Base-by-base conservation (phyloP, 2,113 vertebrate genomes). In the Promerops cafer region DNA sequence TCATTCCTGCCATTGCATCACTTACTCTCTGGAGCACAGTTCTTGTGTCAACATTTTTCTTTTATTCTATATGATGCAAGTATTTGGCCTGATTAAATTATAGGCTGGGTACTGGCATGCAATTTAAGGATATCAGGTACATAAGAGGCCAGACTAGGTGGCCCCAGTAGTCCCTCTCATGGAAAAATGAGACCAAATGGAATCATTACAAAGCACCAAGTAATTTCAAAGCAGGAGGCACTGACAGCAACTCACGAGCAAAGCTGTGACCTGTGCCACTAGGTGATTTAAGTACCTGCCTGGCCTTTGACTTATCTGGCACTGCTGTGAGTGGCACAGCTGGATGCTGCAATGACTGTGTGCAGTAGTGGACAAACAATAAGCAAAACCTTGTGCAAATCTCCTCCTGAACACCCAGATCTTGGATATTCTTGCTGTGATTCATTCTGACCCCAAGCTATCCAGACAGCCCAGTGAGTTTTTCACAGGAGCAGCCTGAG, bases 281-380 rank as follows among this genome's bases (percentile, higher is more conserved):
- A 37, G 24, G 10, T n/a, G 63, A 52, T n/a, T 12, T 6, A 33
- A 45, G 37, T 21, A 11, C n/a, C 24, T 24, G 4, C 0, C 0
- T 53, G 69, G 59, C 50, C 61, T 82, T 35, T 82, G 71, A 13
- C 47, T 87, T 12, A 2, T 2, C 6, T 5, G 18, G 24, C 26
- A 18, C 18, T 31, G 44, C 23, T 52, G 18, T 10, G 69, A 47
- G 52, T 10, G 39, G 42, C 56, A 16, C 35, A 54, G 56, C 54
- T 90, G 90, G 35, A 5, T 1, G 10, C 30, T 78, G 14, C 57
- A 53, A 3, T 24, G 22, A 27, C 50, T 56, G 4, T 13, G 21
- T 42, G 33, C 70, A 54, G 50, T 6, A 6, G 31, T 33, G 47
- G 50, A 35, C 53, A 68, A 87, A 40, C 53, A 72, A 39, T 3